Percentiles rank a stretch among this genome's conserved stretches.
Conservation (phyloP, 2,113 vertebrate genomes). For the Sander lucioperca region DNA sequence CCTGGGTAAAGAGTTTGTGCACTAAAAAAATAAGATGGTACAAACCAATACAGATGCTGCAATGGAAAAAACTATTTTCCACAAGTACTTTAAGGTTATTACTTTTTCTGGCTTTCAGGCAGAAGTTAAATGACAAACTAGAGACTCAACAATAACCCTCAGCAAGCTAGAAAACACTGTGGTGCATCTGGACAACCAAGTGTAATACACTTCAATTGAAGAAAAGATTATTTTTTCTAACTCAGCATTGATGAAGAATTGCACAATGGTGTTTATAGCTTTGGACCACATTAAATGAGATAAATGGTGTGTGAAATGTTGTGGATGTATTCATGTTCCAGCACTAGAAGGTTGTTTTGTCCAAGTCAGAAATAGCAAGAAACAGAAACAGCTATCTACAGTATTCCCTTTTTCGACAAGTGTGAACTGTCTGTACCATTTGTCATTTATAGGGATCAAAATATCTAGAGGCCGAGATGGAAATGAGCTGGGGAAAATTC, state of each 20-base stretch:
- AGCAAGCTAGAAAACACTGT: constrained; percentile 8
- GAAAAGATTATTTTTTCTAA: neutral
- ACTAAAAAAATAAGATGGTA: constrained; percentile 10
- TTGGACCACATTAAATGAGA: constrained; percentile 2
- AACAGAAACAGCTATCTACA: neutral
- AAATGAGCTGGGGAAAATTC: neutral
- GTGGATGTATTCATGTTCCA: constrained; percentile 28
- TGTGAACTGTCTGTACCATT: neutral
- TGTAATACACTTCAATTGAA: neutral
- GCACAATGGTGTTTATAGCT: constrained; percentile 12
- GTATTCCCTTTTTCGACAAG: neutral
- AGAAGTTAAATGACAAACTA: constrained; percentile 48
- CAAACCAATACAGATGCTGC: constrained; percentile 14
- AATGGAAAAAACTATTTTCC: constrained; percentile 35
- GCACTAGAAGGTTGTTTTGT: constrained; percentile 6
- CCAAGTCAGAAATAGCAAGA: constrained; percentile 1
- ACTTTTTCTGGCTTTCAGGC: constrained; percentile 46
- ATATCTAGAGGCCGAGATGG: neutral
- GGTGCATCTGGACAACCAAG: constrained; percentile 2
- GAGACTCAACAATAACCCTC: constrained; percentile 34
- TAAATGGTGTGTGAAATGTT: constrained; percentile 14
- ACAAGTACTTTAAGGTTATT: constrained; percentile 49
- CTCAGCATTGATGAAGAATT: constrained; percentile 15
- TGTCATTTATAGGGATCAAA: constrained; percentile 12
- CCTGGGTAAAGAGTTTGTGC: constrained; percentile 24